Percentiles rank a stretch among this genome's conserved stretches.
These are phyloP conservation scores for Microtus richardsoni DNA, from an alignment of 2,113 vertebrate genomes.

Conservation along the genomic window DNA sequence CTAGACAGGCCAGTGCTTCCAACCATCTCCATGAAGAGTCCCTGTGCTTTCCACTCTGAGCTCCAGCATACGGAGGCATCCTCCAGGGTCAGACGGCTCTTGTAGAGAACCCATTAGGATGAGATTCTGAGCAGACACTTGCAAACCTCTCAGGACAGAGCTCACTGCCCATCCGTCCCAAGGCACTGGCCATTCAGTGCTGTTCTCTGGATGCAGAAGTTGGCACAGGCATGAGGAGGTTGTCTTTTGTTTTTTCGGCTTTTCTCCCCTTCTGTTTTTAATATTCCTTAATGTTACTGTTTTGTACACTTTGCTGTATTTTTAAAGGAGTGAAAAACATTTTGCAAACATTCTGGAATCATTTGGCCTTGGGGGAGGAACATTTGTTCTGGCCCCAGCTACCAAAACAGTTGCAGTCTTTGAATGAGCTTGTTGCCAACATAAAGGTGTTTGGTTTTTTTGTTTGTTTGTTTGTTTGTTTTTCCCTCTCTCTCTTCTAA, in stretches of 20 bases:
- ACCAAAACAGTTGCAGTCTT: neutral
- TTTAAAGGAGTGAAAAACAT: neutral
- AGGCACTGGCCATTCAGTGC: neutral
- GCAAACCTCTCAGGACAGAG: neutral
- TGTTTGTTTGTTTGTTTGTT: neutral
- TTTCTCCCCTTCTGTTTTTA: neutral
- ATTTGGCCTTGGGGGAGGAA: constrained; percentile 37
- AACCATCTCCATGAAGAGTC: neutral
- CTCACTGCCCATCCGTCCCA: neutral
- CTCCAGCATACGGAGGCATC: neutral
- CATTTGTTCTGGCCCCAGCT: constrained; percentile 53
- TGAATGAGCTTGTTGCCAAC: constrained; percentile 47
- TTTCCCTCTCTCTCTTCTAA: neutral
- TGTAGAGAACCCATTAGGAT: neutral
- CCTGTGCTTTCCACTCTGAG: rapidly evolving
- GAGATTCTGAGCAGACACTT: neutral
- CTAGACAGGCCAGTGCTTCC: neutral
- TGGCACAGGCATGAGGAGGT: neutral
- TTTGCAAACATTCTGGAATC: constrained; percentile 63
- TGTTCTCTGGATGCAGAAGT: neutral
- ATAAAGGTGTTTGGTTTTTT: constrained; percentile 39
- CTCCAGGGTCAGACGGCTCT: neutral
- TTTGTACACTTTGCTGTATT: neutral
- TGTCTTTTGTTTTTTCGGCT: neutral
- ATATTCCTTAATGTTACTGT: constrained; percentile 23